Conservation (phyloP, 1,140 invertebrate genomes). For the Andricus grossulariae region DNA sequence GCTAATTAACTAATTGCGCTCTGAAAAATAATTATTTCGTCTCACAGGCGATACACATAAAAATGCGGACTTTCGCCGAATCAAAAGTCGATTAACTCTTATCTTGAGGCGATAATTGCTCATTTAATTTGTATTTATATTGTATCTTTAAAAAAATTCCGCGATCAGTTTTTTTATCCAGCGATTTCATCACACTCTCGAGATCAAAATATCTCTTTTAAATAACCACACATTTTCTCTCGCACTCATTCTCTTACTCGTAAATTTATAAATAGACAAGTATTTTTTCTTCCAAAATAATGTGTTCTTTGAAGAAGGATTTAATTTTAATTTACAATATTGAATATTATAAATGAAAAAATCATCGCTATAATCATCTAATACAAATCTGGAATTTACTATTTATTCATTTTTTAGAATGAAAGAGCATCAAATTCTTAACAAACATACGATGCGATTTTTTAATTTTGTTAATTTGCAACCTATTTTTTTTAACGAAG, state of each 20-base stretch:
- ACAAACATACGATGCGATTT: too few relatives aligned
- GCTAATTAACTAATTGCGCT: conserved; percentile 27
- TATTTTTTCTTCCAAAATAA: too few relatives aligned
- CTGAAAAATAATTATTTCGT: conserved; percentile 21
- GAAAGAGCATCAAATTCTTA: too few relatives aligned
- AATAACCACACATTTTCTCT: neutral
- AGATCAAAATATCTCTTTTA: neutral
- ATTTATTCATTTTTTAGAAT: too few relatives aligned
- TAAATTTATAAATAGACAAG: neutral
- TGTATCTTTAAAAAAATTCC: conserved; percentile 7
- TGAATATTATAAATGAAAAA: too few relatives aligned
- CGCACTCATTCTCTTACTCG: neutral
- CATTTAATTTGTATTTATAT: conserved; percentile 27
- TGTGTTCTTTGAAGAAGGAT: too few relatives aligned
- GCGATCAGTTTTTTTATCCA: conserved; percentile 3
- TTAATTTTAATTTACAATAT: too few relatives aligned
- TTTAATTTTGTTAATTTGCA: too few relatives aligned
- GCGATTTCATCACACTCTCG: conserved; percentile 11
- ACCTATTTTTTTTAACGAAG: too few relatives aligned
- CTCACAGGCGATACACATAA: conserved; percentile 1
- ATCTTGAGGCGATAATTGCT: conserved; percentile 15
- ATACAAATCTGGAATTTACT: too few relatives aligned
- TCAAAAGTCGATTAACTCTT: conserved; percentile 24
- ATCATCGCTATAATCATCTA: too few relatives aligned
- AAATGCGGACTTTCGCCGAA: conserved; percentile 13